These are phyloP conservation scores for Mimas tiliae DNA, from an alignment of 2,888 invertebrate species.

Conservation along the genomic window DNA sequence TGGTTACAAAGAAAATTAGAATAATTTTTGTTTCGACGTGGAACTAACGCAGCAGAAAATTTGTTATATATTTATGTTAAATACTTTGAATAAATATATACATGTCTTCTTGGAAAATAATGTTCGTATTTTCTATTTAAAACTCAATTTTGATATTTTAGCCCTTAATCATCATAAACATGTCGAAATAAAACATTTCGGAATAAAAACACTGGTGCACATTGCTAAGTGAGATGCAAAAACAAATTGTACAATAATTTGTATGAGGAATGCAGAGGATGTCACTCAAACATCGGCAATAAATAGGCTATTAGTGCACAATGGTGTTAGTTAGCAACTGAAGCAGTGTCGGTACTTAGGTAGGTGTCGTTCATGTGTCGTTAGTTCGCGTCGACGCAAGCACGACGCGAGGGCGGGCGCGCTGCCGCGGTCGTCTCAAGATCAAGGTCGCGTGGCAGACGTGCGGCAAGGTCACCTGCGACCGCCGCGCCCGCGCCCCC, in stretches of 20 bases:
- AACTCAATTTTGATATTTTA: too few species aligned
- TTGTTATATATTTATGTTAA: too few species aligned
- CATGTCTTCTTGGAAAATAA: too few species aligned
- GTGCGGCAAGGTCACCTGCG: slow-evolving; percentile 76
- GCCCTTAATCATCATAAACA: too few species aligned
- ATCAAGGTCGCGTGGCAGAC: slow-evolving; percentile 82
- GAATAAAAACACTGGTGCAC: not conserved
- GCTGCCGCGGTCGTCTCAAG: slow-evolving; percentile 81
- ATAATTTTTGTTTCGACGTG: too few species aligned
- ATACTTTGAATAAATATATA: too few species aligned
- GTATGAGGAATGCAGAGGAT: slow-evolving; percentile 2
- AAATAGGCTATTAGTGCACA: slow-evolving; percentile 11
- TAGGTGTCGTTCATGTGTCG: slow-evolving; percentile 62
- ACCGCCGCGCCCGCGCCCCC: slow-evolving; percentile 45
- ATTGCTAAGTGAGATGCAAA: not conserved
- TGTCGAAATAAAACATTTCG: not conserved
- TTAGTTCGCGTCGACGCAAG: slow-evolving; percentile 52
- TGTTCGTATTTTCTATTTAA: too few species aligned
- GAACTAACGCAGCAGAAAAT: too few species aligned
- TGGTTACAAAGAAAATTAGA: too few species aligned
- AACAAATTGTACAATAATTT: not conserved
- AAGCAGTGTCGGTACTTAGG: too few species aligned
- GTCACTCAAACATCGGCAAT: slow-evolving; percentile 1
- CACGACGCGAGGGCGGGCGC: slow-evolving; percentile 56
- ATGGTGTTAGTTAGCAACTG: slow-evolving; percentile 49